phyloP scores from a whole-genome alignment of 2,888 invertebrate genomes.

The Hirtodrosophila histrioides region DNA sequence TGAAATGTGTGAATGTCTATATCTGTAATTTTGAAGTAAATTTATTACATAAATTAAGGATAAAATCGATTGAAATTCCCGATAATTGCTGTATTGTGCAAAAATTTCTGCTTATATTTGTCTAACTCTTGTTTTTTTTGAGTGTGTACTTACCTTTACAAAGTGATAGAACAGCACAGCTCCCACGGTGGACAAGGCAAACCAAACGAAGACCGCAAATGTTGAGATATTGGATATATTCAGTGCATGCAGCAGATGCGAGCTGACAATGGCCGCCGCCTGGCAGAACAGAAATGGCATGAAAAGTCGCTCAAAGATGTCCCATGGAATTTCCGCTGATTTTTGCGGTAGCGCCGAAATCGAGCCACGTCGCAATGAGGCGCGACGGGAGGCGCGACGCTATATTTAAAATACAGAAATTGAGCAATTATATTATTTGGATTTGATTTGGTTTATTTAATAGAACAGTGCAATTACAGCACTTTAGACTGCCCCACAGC shows the following conservation, averaged over 20 bases:
- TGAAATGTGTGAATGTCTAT: too few species aligned
- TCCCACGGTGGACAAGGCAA: slow-evolving; percentile 89
- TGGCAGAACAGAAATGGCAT: slow-evolving; percentile 92
- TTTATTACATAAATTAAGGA: too few species aligned
- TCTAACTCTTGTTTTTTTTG: too few species aligned
- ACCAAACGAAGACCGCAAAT: slow-evolving; percentile 91
- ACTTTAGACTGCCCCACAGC: background rate
- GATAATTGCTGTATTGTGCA: too few species aligned
- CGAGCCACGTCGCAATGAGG: slow-evolving; percentile 87
- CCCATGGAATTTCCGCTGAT: slow-evolving; percentile 89
- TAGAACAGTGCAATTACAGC: slow-evolving; percentile 20
- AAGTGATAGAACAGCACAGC: slow-evolving; percentile 93
- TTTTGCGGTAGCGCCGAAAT: slow-evolving; percentile 86
- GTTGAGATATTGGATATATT: slow-evolving; percentile 91
- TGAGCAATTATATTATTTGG: too few species aligned
- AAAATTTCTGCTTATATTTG: too few species aligned
- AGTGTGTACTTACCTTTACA: slow-evolving; percentile 88
- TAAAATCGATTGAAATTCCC: too few species aligned
- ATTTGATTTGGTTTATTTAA: background rate
- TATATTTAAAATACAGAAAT: slow-evolving; percentile 31
- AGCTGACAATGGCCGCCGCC: slow-evolving; percentile 90
- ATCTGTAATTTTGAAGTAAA: too few species aligned
- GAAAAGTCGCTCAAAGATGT: slow-evolving; percentile 89
- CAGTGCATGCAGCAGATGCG: slow-evolving; percentile 89
- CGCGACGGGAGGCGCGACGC: slow-evolving; percentile 85